These are phyloP conservation scores for Drosophila mettleri DNA, from an alignment of 2,888 invertebrate species.

Conservation along the genomic window DNA sequence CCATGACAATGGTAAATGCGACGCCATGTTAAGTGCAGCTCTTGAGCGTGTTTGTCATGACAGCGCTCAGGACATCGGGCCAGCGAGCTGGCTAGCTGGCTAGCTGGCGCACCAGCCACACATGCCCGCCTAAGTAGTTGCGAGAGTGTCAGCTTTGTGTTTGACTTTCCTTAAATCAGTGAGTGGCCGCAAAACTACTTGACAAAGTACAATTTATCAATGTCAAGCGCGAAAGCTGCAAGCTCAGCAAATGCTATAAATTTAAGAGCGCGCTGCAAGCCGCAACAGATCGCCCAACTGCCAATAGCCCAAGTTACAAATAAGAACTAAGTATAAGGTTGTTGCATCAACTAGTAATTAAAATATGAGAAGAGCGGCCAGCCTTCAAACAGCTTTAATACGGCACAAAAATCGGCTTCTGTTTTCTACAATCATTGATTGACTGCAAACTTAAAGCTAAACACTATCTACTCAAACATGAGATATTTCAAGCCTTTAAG, in stretches of 20 bases:
- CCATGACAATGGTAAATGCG: constrained; percentile 45
- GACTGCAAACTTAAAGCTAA: neutral
- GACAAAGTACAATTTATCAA: constrained; percentile 53
- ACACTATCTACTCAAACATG: too few species aligned
- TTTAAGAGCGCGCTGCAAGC: constrained; percentile 17
- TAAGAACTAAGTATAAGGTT: neutral
- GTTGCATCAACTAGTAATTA: neutral
- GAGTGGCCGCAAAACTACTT: constrained; percentile 28
- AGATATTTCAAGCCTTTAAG: too few species aligned
- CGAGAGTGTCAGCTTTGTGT: constrained; percentile 16
- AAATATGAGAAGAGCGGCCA: neutral
- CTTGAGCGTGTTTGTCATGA: constrained; percentile 21
- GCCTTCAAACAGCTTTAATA: neutral
- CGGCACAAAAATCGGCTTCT: too few species aligned
- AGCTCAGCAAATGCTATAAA: constrained; percentile 19
- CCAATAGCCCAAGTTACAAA: constrained; percentile 11
- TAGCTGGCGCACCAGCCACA: too few species aligned
- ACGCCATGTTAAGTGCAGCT: constrained; percentile 50
- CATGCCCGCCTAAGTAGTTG: neutral
- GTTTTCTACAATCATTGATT: too few species aligned
- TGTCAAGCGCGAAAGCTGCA: constrained; percentile 19
- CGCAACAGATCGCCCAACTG: constrained; percentile 26
- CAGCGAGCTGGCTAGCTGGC: neutral
- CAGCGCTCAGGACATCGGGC: neutral
- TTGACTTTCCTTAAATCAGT: constrained; percentile 25